phyloP scores from a whole-genome alignment of 2,888 invertebrate species.

The Hanleya hanleyi region DNA sequence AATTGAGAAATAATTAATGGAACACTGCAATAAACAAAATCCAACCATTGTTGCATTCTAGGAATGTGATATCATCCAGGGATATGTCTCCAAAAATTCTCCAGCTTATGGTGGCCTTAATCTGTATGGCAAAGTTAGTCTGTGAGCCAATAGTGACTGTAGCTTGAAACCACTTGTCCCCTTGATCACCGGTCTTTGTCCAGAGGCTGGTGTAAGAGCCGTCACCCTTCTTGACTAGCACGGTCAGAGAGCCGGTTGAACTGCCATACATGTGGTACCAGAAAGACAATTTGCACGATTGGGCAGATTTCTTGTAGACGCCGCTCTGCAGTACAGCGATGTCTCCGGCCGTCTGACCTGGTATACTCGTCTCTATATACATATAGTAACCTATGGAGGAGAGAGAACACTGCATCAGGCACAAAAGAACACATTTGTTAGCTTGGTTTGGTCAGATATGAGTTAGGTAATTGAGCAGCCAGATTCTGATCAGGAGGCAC shows the following conservation, averaged over 20 bases:
- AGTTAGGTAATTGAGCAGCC: no score
- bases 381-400: conserved; percentile 79
- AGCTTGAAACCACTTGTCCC: conserved; percentile 47
- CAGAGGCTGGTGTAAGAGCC: conserved; percentile 37
- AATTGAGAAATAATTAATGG: no score
- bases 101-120: conserved; percentile 28
- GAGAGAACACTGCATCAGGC: no score
- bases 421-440: no score
- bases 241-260: conserved; percentile 49
- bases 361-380: conserved; percentile 77
- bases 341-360: conserved; percentile 75
- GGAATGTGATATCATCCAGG: conserved; percentile 33
- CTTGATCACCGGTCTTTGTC: conserved; percentile 48
- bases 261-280: conserved; percentile 40
- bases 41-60: conserved; percentile 13
- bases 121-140: conserved; percentile 40
- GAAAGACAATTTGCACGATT: conserved; percentile 24
- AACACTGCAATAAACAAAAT: no score
- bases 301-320: conserved; percentile 15
- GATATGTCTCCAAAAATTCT: conserved; percentile 33
- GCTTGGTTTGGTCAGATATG: no score
- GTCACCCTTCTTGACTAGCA: conserved; percentile 42
- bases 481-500: no score
- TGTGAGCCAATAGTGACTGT: conserved; percentile 42
- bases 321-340: conserved; percentile 73